Evolutionary conservation across 2,888 invertebrate species (phyloP).

Genomic region (Rhyacophila evoluta): DNA sequence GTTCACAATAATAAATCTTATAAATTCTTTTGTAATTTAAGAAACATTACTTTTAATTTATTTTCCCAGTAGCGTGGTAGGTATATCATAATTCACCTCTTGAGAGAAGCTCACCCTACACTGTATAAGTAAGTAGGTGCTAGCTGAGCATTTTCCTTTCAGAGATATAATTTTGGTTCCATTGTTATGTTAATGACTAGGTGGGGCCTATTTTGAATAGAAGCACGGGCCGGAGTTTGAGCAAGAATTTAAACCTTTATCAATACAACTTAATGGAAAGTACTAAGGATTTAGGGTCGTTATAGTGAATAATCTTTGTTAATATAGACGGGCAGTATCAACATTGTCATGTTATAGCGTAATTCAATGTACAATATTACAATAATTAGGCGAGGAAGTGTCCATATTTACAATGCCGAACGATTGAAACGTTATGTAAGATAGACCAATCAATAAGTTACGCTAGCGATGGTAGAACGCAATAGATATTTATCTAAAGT

Average conservation of each 20-base stretch:
- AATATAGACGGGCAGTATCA: background rate
- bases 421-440: no score
- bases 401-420: no score
- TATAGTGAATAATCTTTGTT: background rate
- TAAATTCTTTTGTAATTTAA: no score
- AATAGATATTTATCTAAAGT: no score
- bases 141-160: conserved; percentile 21
- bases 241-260: conserved; percentile 24
- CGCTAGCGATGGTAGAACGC: no score
- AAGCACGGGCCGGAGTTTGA: conserved; percentile 15
- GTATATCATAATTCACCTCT: background rate
- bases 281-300: conserved; percentile 10
- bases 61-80: background rate
- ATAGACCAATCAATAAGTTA: no score
- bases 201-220: conserved; percentile 26
- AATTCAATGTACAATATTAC: background rate
- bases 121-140: conserved; percentile 17
- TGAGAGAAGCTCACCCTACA: background rate
- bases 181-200: conserved; percentile 42
- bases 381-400: no score
- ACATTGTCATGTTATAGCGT: background rate
- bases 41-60: background rate
- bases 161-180: conserved; percentile 31
- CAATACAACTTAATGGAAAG: conserved; percentile 24
- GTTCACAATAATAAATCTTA: no score